Evolutionary conservation across 2,797 vertebrate species (phyloP), one percentile per base, ranked within the genome.

Genomic region (Microctenopoma stevenorrisi): DNA sequence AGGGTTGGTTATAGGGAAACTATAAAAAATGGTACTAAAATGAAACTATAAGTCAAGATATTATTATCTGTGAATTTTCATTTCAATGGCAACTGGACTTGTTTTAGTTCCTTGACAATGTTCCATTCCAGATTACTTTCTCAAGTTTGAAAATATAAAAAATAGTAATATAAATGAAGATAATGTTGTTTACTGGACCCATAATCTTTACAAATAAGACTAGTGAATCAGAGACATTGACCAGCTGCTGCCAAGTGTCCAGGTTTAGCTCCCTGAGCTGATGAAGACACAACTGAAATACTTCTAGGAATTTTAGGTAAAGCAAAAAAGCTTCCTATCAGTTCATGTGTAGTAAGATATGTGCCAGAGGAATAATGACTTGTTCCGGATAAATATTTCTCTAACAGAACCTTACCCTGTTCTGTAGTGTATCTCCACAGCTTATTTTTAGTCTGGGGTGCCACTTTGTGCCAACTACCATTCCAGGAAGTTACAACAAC

Each of bases 391-490:
- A 22, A 75, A 78, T 40, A 55, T 70, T 66, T 71, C 74, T 38
- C 22, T 59, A 57, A 62, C 37, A 64, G 42, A 73, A 74, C 78
- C 72, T 83, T 75, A 48, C 65, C 51, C 26, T 52, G 59, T 87
- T 87, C 78, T 83, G 72, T 35, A 35, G 57, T 72, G 49, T 88
- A 88, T 91, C 85, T 78, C 58, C 1, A 25, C 64, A 0, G 70
- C 44, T 64, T 92, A 93, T 93, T 83, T 89, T 87, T 90, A 90
- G 83, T 79, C 33, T 0, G 4, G 44, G 60, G 72, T 88, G 80
- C 81, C 87, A 88, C 89, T 89, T 81, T 81, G 84, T 91, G 90
- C 90, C 89, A 90, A 88, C 68, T 70, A 78, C 87, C 87, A 82
- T 92, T 92, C 87, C 83, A 81, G 90, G 89, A 91, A 89, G 86